Conservation (phyloP, 1,140 invertebrate species). For the Luehdorfia chinensis region DNA sequence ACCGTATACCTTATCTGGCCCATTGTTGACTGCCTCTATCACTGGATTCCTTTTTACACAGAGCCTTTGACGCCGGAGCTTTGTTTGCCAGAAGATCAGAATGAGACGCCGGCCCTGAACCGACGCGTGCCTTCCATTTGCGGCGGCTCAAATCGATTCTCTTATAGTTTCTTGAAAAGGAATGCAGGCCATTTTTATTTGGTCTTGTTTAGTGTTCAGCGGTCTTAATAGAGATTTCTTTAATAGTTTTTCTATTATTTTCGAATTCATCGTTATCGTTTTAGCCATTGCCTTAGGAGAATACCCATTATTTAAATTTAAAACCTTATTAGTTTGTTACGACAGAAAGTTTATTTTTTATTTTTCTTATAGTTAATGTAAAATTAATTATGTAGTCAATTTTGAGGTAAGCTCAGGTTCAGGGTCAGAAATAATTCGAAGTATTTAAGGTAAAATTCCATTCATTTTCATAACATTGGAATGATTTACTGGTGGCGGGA, state of each 20-base stretch:
- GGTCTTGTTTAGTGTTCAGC: neutral
- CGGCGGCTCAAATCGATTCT: conserved; percentile 32
- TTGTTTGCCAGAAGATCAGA: conserved; percentile 69
- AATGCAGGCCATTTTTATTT: conserved; percentile 13
- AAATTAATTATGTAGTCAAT: too few species aligned
- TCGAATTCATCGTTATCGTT: neutral
- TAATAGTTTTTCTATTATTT: neutral
- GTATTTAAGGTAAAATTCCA: too few species aligned
- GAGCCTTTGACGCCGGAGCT: conserved; percentile 66
- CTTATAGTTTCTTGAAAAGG: conserved; percentile 31
- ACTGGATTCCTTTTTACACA: conserved; percentile 73
- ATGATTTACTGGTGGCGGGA: too few species aligned
- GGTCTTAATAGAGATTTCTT: neutral
- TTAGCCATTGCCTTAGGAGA: too few species aligned
- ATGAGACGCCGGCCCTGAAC: conserved; percentile 52
- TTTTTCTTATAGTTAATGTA: too few species aligned
- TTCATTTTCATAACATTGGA: too few species aligned
- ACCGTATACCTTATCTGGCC: conserved; percentile 46
- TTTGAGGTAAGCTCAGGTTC: too few species aligned
- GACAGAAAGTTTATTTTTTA: too few species aligned
- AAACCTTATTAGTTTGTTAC: too few species aligned
- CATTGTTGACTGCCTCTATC: conserved; percentile 74
- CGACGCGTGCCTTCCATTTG: conserved; percentile 48
- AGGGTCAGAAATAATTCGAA: too few species aligned
- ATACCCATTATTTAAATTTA: too few species aligned